Evolutionary conservation across 2,113 vertebrate species (phyloP), one percentile per base, ranked within the genome.

Genomic region (Formicarius rufipectus): DNA sequence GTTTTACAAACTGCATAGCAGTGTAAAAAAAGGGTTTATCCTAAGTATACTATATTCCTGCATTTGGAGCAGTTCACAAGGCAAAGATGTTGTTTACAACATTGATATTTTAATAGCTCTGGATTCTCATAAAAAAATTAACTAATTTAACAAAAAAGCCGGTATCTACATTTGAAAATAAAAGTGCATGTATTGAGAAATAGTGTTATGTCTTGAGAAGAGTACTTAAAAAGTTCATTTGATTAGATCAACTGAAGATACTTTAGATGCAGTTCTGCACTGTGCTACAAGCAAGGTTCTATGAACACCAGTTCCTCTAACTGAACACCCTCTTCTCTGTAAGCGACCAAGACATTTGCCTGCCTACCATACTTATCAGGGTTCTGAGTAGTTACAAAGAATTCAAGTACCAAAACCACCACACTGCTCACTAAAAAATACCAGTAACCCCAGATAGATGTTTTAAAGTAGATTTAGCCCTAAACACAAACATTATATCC

Each of bases 1-100:
- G 87, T 93, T 93, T 96, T 86, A 95, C 82, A 92, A 94, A 97
- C 96, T 97, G 97, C 96, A 97, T 95, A 95, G 97, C 97, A 97
- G 97, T 83, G 50, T 95, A 50, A 96, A 96, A 95, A 67, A 80
- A 84, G 42, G 33, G 96, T 93, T 94, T 93, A 89, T 93, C 74
- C 90, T 97, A 97, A 93, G 84, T 96, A 91, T 78, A 91, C 40
- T 95, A 91, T 97, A 94, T 96, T 97, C 50, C 92, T 96, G 94
- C 90, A 68, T 97, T 83, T 96, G 93, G 88, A 97, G 97, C 96
- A 97, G 89, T 95, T 96, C 92, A 93, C 84, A 96, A 97, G 93
- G 95, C 95, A 97, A 85, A 96, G 90, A 93, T 96, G 94, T 85
- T 84, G 93, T 84, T 96, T 91, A 93, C 50, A 97, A 80, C 86